Evolutionary conservation across 2,113 vertebrate genomes (phyloP).

Genomic region (Protobothrops mucrosquamatus): DNA sequence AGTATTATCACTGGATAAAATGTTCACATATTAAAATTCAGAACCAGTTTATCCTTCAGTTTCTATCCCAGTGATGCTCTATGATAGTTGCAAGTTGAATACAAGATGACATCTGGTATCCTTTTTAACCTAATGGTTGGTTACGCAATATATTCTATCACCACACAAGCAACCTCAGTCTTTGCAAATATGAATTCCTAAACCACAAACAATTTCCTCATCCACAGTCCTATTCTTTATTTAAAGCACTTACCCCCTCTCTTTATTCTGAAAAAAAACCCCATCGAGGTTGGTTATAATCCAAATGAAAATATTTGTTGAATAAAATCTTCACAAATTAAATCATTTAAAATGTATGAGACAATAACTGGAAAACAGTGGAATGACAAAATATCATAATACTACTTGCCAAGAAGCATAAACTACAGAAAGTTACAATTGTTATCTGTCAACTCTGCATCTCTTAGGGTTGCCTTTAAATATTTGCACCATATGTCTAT

Average conservation of each 20-base stretch:
- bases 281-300: neutral
- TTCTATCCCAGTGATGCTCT: neutral
- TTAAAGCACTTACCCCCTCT: neutral
- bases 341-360: neutral
- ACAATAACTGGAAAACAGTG: neutral
- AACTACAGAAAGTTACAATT: neutral
- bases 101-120: neutral
- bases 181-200: neutral
- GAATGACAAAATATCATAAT: neutral
- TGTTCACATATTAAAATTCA: neutral
- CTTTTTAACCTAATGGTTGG: neutral
- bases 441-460: constrained; percentile 35
- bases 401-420: neutral
- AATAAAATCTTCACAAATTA: neutral
- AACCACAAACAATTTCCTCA: neutral
- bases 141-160: neutral
- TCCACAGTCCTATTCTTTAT: neutral
- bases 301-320: neutral
- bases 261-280: neutral
- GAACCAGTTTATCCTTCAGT: neutral
- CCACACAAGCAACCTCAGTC: neutral
- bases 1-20: neutral
- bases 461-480: constrained; percentile 64
- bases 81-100: neutral
- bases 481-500: constrained; percentile 72